Percentiles rank a stretch among this genome's conserved stretches.
Evolutionary conservation across 2,797 vertebrate genomes (phyloP).

Genomic region (Prunella strophiata): DNA sequence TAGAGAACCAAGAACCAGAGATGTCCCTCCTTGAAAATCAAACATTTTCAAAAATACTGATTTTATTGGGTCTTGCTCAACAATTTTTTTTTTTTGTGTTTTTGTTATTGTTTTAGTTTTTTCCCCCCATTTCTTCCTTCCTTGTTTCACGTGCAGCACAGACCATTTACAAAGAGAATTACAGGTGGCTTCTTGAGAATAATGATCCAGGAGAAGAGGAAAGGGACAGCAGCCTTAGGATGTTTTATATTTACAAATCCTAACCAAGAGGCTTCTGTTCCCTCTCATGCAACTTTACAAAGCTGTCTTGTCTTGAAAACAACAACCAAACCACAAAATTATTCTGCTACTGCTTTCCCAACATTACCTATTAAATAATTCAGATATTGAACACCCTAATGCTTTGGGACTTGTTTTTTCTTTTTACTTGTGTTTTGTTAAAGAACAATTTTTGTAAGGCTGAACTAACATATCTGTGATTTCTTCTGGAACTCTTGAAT

Average conservation of each 20-base stretch:
- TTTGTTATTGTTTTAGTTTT: background rate
- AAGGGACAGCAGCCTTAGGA: background rate
- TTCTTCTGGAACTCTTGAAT: background rate
- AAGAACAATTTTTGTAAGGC: background rate
- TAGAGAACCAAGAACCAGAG: background rate
- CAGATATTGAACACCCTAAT: background rate
- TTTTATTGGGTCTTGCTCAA: background rate
- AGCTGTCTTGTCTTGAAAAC: background rate
- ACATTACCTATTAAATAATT: background rate
- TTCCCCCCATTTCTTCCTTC: accelerated
- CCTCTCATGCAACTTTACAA: background rate
- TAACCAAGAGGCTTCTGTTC: background rate
- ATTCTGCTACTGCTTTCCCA: constrained; percentile 13
- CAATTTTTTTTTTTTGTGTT: background rate
- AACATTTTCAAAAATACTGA: background rate
- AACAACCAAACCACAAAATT: constrained; percentile 19
- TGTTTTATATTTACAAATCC: constrained; percentile 1
- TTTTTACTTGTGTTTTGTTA: background rate
- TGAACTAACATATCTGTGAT: background rate
- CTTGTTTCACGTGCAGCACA: background rate
- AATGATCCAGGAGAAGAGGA: background rate
- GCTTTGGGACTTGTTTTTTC: background rate
- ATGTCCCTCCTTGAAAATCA: background rate
- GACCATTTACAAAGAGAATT: background rate
- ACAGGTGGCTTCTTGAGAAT: background rate